Base-by-base conservation (phyloP, 1,140 invertebrate genomes). In the Galendromus occidentalis region DNA sequence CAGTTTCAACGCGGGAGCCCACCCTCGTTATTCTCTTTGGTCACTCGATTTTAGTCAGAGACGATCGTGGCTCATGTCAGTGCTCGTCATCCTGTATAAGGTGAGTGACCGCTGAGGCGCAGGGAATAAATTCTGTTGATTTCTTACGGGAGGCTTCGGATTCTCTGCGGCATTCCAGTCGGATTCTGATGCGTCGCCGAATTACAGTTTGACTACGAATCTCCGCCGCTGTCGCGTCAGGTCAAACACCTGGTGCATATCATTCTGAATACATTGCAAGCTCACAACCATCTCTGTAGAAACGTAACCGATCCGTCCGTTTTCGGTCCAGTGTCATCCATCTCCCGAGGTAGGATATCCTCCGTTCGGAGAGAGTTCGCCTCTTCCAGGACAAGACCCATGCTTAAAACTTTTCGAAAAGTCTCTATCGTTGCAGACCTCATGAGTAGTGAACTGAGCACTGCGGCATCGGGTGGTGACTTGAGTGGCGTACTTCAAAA, bases 1-100 rank as follows among this genome's bases (percentile, higher is more conserved):
- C 64, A 73, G 67, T 20, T 64, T 44, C 5, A 42, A 42, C 33
- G 22, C 25, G 25, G 69, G 65, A 65, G 77, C 78, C 66, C 78
- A 75, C 67, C 84, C 83, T 17, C 80, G 76, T 59, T 93, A 90
- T 73, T 91, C 88, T 25, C 77, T 96, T 7, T 93, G 88, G 87
- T 83, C 84, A 70, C 76, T 97, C 64, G 87, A 91, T 71, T 82
- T 86, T 6, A 84, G 88, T 73, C 82, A 85, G 1, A 80, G 94
- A 20, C 80, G 88, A 65, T 86, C 86, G 67, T 98, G 95, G 95
- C 80, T 98, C 18, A 86, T 89, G 78, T 82, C 91, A 22, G 73
- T 96, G 18, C 81, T 97, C n/a, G 88, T 97, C 12, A 83, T 98
- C 68, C 79, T 98, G 0, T 98, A 98, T 73, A 98, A 98, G 82